Percentiles rank a stretch among this genome's conserved stretches.
Conservation (phyloP, 2,888 invertebrate species). For the Molanna angustata region DNA sequence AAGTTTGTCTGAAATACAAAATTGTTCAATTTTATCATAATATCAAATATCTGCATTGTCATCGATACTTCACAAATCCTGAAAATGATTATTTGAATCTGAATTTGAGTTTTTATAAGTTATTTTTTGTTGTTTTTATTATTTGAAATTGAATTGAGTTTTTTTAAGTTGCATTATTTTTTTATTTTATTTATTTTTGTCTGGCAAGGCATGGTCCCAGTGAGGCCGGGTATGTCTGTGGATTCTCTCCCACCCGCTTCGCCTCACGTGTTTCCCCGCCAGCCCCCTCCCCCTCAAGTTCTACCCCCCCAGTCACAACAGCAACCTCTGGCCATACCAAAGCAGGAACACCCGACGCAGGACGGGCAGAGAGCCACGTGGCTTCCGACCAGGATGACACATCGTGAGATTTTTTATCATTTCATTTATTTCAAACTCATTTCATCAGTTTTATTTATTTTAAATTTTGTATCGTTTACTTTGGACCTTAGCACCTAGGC, state of each 20-base stretch:
- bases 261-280: conserved; percentile 16
- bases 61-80: too few species aligned
- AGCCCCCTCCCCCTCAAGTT: conserved; percentile 16
- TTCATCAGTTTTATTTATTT: too few species aligned
- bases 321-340: conserved; percentile 48
- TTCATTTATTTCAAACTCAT: conserved; percentile 32
- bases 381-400: conserved; percentile 64
- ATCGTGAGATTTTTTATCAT: conserved; percentile 58
- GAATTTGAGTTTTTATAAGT: neutral
- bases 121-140: neutral
- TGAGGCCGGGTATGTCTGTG: conserved; percentile 42
- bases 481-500: too few species aligned
- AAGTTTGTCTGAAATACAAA: too few species aligned
- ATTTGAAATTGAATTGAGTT: neutral
- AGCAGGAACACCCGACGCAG: conserved; percentile 59
- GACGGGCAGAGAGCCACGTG: conserved; percentile 60
- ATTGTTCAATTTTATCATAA: too few species aligned
- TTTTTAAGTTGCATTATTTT: conserved; percentile 4
- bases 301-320: conserved; percentile 45
- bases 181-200: conserved; percentile 25
- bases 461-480: too few species aligned
- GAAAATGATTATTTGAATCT: too few species aligned
- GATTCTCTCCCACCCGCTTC: conserved; percentile 39
- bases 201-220: conserved; percentile 3
- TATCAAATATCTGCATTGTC: too few species aligned